Evolutionary conservation across 2,888 invertebrate genomes (phyloP), one percentile per base, ranked within the genome.

Genomic region (Heterodera filipjevi): DNA sequence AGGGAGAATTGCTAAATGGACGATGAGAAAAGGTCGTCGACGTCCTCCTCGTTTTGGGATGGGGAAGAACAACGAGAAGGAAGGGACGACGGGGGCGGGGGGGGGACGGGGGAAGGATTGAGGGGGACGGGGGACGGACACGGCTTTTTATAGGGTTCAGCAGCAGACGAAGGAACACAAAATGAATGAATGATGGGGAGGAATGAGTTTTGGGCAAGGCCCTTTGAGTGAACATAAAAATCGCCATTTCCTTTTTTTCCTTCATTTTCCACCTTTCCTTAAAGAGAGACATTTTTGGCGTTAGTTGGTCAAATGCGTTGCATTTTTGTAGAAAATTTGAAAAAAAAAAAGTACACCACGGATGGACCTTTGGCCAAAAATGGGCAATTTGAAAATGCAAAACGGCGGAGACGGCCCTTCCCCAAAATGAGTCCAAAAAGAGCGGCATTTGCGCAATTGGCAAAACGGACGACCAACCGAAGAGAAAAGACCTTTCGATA

Each of bases 1-100:
- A 59, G 59, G 27, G 3, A 59, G 59, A 59, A 59, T 59, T 59
- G 59, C 59, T 59, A 59, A 59, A 59, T 59, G 59, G 59, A 59
- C 59, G 59, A 59, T 59, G 59, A 27, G 59, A 59, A 59, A 59
- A 59, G 59, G 59, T 59, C 59, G 39, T 39, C 39, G 39, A 10
- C 39, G 39, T 39, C 39, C 39, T 6, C 12, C 39, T 39, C 39
- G 59, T 59, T 59, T 59, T 59, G 59, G 59, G 49, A 49, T 49
- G 49, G 49, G 49, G 49, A 59, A 59, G 59, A 59, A 59, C 59
- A 59, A 59, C 59, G 59, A 49, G 49, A 12, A 12, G 12, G 49
- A 49, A 16, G 19, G 49, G 46, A 19, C 6, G 14, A 16, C 10
- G 46, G 46, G 46, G 49, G 16, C 49, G 8, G 49, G 16, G 49